Evolutionary conservation across 2,888 invertebrate genomes (phyloP), one percentile per base, ranked within the genome.

Genomic region (Papilio gigon): DNA sequence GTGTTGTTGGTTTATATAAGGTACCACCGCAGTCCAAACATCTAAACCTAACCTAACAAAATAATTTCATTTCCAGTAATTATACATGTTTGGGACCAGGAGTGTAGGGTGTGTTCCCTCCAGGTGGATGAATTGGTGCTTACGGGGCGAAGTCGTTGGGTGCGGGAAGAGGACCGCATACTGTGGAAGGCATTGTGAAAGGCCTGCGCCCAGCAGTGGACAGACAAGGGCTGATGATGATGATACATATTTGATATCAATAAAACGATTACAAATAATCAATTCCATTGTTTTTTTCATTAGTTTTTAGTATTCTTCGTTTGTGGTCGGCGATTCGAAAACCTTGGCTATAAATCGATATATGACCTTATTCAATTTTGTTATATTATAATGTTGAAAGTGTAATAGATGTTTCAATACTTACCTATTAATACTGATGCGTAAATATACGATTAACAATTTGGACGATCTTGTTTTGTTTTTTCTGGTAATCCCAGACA

Each of bases 261-360:
- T 5, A 4, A 50, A 25, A 22, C 14, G 6, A 6, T 27, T 53
- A 27, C 27, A 27, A 27, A n/a, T 25, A 25, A 27, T 47, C 11
- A 47, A 47, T 9, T 3, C 22, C 1, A 25, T 25, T n/a, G 6
- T 27, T 53, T 27, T 14, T n/a, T 25, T 50, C 25, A 1, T n/a
- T n/a, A n/a, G n/a, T n/a, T 27, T 53, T 53, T 14, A 27, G 27
- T 53, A 4, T n/a, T n/a, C 27, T 53, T 27, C 27, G 4, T 9
- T 27, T 53, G 11, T 53, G n/a, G 2, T n/a, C 11, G 27, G 6
- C n/a, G 50, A 11, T 27, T n/a, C 50, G 27, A 56, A 56, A 30
- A 30, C 30, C 53, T 56, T 56, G 53, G n/a, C 30, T 17, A 30
- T 56, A 30, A 30, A 56, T 56, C 53, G 53, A 56, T 56, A 30